phyloP scores from a whole-genome alignment of 2,113 vertebrate genomes.

The Ardeotis arabs region DNA sequence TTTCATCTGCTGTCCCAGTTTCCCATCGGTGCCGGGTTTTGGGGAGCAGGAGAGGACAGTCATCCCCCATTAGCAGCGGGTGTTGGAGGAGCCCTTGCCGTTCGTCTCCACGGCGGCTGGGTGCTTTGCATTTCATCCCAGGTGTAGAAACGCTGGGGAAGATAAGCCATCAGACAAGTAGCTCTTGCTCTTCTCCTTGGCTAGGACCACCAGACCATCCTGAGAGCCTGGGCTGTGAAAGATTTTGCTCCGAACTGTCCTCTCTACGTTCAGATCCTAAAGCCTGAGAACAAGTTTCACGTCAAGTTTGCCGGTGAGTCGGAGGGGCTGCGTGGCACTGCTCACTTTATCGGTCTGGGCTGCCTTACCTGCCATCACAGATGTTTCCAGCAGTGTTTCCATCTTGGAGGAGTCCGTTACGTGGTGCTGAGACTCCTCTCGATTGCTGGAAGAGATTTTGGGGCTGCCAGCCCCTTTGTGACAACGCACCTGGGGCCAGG shows the following conservation, averaged over 20 bases:
- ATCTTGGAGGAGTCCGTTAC: background rate
- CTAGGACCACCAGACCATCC: conserved; percentile 88
- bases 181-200: background rate
- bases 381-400: background rate
- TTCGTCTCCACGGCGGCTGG: fast-evolving
- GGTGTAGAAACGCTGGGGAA: fast-evolving
- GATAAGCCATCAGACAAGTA: background rate
- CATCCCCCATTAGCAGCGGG: fast-evolving
- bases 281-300: conserved; percentile 87
- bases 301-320: conserved; percentile 85
- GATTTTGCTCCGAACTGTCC: conserved; percentile 87
- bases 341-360: fast-evolving
- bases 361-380: background rate
- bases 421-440: background rate
- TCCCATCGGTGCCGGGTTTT: background rate
- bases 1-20: background rate
- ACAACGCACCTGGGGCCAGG: background rate
- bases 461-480: background rate
- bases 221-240: conserved; percentile 88
- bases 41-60: background rate
- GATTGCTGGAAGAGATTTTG: background rate
- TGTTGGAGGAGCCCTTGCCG: background rate
- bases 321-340: fast-evolving
- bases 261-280: conserved; percentile 86
- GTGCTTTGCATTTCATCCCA: background rate